A percentile compares a stretch with the other conserved stretches of the same genome.
Evolutionary conservation across 2,113 vertebrate species (phyloP).

Genomic region (Galemys pyrenaicus): DNA sequence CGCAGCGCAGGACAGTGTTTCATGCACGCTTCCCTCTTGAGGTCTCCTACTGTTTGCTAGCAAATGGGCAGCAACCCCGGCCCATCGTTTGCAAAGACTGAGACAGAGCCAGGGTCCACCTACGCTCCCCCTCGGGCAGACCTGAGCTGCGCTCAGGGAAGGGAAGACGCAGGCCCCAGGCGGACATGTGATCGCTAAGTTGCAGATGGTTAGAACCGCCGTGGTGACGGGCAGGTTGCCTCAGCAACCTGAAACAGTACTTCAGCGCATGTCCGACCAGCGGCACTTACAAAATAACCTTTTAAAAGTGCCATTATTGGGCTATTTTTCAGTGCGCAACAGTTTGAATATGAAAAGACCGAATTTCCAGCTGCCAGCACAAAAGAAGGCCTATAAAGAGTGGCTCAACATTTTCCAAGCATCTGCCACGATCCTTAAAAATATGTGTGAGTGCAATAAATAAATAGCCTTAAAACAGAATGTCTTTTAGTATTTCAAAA

Average conservation of each 20-base stretch:
- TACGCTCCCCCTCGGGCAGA: constrained; percentile 13
- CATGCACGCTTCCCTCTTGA: constrained; percentile 33
- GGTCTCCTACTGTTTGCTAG: constrained; percentile 23
- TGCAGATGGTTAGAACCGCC: constrained; percentile 65
- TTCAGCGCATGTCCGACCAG: constrained; percentile 56
- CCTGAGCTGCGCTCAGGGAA: constrained; percentile 37
- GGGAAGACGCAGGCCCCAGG: constrained; percentile 1
- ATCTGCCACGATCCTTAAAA: constrained; percentile 62
- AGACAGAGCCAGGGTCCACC: constrained; percentile 49
- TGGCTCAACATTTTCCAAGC: constrained; percentile 62
- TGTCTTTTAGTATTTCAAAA: constrained; percentile 59
- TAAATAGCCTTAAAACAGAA: constrained; percentile 56
- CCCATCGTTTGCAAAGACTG: constrained; percentile 71
- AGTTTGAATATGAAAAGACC: constrained; percentile 67
- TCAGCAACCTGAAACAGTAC: constrained; percentile 66
- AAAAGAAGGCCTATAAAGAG: constrained; percentile 61
- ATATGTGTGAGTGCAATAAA: constrained; percentile 53
- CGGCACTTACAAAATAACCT: constrained; percentile 64
- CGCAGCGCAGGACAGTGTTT: constrained; percentile 61
- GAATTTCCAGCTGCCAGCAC: constrained; percentile 62
- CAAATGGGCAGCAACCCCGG: constrained; percentile 9
- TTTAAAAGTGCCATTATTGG: constrained; percentile 63
- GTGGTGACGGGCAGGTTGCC: constrained; percentile 58
- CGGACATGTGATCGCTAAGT: constrained; percentile 45
- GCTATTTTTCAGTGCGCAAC: constrained; percentile 60